Evolutionary conservation across 2,888 invertebrate species (phyloP), one percentile per base, ranked within the genome.

Genomic region (Macaria liturata): DNA sequence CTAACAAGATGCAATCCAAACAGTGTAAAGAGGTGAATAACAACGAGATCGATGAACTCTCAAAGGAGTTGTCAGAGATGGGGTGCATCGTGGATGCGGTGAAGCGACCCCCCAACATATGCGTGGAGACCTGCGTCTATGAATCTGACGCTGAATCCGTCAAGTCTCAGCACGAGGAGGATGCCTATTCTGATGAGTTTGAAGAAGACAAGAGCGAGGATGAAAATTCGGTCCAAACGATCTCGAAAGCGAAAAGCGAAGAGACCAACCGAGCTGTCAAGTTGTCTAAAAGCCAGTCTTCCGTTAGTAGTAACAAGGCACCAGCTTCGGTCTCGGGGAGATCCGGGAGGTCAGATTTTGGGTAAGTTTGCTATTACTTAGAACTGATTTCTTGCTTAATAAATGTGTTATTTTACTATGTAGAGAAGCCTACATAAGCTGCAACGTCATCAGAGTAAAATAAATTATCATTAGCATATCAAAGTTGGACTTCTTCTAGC

Each of bases 1-100:
- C 78, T 82, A 88, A 87, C 69, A 80, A 78, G 66, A 78, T 81
- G 74, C 81, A 76, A 76, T 72, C 74, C 58, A 86, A 84, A 81
- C 82, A 81, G 75, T 84, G 79, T 61, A 81, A 78, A 70, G 92
- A 92, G 68, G 91, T 88, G 68, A 92, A 92, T 66, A 92, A 92
- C 69, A 92, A 92, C 80, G 88, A 90, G 62, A 73, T 92, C 54
- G 84, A 91, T 83, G 86, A 84, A 51, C 72, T 92, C 5, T 84
- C 91, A 4, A 86, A 88, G 62, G 83, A 89, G n/a, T 68, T 92
- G 1, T 81, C 86, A 4, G 83, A 84, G 63, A 92, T 92, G 92
- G 92, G 92, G 31, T 92, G 91, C 61, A 86, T 92, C 48, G 88
- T 91, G 8, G 88, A 86, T 49, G 85, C 83, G 4, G 80, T 85